These are phyloP conservation scores for Pangasianodon hypophthalmus DNA, from an alignment of 2,113 vertebrate species.

Conservation along the genomic window DNA sequence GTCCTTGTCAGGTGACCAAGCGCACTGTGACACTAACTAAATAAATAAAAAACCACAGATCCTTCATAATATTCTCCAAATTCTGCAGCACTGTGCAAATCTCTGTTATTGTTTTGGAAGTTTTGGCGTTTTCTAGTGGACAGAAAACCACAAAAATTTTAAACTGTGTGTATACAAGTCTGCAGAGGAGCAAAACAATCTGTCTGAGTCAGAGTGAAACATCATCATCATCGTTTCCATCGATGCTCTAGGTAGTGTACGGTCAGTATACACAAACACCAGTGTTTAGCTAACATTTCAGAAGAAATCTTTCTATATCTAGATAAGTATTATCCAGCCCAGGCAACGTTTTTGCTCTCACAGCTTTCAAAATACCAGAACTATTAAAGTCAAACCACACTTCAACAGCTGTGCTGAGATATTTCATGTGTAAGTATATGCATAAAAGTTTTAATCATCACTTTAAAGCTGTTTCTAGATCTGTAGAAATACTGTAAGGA, in stretches of 20 bases:
- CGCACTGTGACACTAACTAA: not conserved
- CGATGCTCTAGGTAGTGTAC: not conserved
- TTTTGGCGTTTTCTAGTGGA: not conserved
- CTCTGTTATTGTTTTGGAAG: not conserved
- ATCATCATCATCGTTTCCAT: not conserved
- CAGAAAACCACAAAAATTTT: not conserved
- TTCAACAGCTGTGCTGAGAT: not conserved
- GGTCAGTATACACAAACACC: not conserved
- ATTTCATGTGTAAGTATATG: not conserved
- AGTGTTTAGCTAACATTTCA: not conserved
- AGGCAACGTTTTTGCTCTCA: not conserved
- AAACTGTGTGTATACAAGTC: not conserved
- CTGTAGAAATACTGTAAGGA: not conserved
- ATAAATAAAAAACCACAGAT: not conserved
- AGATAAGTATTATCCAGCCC: not conserved
- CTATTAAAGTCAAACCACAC: not conserved
- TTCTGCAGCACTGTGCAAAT: not conserved
- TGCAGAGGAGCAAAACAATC: not conserved
- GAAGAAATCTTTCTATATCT: not conserved
- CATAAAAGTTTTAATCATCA: not conserved
- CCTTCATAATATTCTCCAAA: not conserved
- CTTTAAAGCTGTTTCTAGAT: not conserved
- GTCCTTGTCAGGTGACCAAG: constrained; percentile 1
- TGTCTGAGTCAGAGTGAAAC: not conserved
- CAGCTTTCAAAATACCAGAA: not conserved